Conservation (phyloP, 2,113 vertebrate species). For the Xenopus laevis region DNA sequence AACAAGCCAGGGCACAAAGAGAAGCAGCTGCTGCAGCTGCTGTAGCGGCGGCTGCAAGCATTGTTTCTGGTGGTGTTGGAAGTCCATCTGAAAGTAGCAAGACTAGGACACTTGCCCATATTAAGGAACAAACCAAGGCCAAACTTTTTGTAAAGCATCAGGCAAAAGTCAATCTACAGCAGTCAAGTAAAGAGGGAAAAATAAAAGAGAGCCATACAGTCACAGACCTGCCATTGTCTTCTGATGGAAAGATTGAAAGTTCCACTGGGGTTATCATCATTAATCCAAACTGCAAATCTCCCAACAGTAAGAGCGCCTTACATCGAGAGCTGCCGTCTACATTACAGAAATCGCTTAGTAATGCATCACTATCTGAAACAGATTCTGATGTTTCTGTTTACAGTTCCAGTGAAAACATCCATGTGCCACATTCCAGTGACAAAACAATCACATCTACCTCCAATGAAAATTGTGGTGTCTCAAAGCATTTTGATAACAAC, state of each 20-base stretch:
- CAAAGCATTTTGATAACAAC: constrained; percentile 70
- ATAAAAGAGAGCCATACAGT: constrained; percentile 63
- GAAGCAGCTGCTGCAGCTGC: constrained; percentile 76
- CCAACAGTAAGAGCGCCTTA: constrained; percentile 67
- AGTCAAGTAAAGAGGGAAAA: constrained; percentile 65
- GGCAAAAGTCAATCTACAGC: constrained; percentile 68
- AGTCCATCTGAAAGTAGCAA: constrained; percentile 70
- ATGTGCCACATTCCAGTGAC: constrained; percentile 67
- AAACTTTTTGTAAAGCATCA: constrained; percentile 79
- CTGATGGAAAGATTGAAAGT: constrained; percentile 69
- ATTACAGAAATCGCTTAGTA: constrained; percentile 64
- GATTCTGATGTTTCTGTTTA: constrained; percentile 64
- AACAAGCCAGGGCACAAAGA: constrained; percentile 77
- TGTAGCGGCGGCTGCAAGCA: constrained; percentile 70
- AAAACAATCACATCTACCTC: constrained; percentile 77
- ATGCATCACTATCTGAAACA: constrained; percentile 62
- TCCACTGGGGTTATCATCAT: constrained; percentile 77
- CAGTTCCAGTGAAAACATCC: constrained; percentile 64
- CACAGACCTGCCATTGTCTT: constrained; percentile 57
- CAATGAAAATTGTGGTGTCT: constrained; percentile 70
- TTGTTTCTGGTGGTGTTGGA: constrained; percentile 70
- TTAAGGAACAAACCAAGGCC: constrained; percentile 80
- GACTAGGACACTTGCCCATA: constrained; percentile 72
- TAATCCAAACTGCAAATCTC: constrained; percentile 78
- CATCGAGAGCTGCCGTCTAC: constrained; percentile 61